Conservation (phyloP, 1,140 invertebrate species). For the Micrasema minimum region DNA sequence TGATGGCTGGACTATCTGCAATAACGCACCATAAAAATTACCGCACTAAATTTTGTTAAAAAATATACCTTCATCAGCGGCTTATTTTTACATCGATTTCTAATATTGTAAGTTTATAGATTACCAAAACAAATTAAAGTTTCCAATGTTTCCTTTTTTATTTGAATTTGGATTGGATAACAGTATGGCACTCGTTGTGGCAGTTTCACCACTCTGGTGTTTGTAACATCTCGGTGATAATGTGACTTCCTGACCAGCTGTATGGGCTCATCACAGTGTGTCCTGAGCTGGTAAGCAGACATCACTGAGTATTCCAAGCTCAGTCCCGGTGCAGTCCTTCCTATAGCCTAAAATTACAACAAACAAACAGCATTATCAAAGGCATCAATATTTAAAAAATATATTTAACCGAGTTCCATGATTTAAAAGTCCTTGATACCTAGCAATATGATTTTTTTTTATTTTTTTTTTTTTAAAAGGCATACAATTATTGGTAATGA, state of each 20-base stretch:
- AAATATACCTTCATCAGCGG: neutral
- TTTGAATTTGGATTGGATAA: conserved; percentile 71
- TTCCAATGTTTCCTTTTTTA: conserved; percentile 76
- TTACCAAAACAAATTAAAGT: conserved; percentile 70
- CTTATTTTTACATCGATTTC: neutral
- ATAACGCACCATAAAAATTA: neutral
- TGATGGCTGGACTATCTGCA: conserved; percentile 55
- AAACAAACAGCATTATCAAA: too few species aligned
- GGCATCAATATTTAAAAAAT: too few species aligned
- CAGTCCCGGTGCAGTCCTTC: conserved; percentile 76
- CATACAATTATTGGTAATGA: too few species aligned
- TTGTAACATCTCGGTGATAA: conserved; percentile 70
- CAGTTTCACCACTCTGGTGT: conserved; percentile 50
- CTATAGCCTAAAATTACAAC: conserved; percentile 66
- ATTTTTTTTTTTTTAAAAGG: too few species aligned
- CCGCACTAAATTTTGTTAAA: neutral
- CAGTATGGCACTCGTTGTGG: conserved; percentile 59
- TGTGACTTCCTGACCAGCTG: conserved; percentile 71
- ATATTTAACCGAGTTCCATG: too few species aligned
- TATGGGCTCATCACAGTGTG: conserved; percentile 68
- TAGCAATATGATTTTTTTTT: too few species aligned
- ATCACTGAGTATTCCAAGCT: conserved; percentile 74
- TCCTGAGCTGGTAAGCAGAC: conserved; percentile 72
- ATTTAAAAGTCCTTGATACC: too few species aligned
- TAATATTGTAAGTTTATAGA: conserved; percentile 51